Percentiles rank a stretch among this genome's conserved stretches.
phyloP scores from a whole-genome alignment of 2,888 invertebrate species.

The Lacanobia oleracea region DNA sequence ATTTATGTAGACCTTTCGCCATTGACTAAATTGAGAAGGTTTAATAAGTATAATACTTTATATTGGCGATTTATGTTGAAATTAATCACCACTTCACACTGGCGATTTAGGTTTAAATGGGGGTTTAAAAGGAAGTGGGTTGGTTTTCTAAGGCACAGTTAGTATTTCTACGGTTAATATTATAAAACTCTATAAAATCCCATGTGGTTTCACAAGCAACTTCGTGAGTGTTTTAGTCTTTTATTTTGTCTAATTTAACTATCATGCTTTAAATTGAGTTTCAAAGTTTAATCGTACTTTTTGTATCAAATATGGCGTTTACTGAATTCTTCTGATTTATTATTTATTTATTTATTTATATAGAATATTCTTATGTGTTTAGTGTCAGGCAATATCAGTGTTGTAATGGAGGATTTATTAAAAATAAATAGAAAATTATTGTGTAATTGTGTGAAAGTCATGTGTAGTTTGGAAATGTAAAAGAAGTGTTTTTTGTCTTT shows the following conservation, averaged over 20 bases:
- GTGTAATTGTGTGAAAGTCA: conserved; percentile 26
- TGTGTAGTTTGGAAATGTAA: conserved; percentile 12
- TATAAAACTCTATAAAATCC: conserved; percentile 63
- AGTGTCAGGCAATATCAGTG: conserved; percentile 41
- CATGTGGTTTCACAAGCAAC: conserved; percentile 82
- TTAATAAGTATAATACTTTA: conserved; percentile 4
- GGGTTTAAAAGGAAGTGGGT: conserved; percentile 4
- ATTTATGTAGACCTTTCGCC: background rate
- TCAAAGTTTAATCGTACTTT: background rate
- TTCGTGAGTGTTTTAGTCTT: conserved; percentile 84
- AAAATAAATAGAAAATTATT: conserved; percentile 28
- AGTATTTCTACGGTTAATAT: conserved; percentile 80
- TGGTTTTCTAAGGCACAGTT: conserved; percentile 61
- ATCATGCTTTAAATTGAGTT: conserved; percentile 70
- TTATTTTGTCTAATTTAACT: conserved; percentile 71
- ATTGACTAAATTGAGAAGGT: background rate
- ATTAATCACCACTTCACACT: conserved; percentile 27
- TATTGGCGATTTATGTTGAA: background rate
- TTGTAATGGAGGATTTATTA: background rate
- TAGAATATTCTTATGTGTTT: conserved; percentile 2
- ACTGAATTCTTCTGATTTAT: background rate
- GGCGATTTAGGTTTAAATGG: conserved; percentile 20
- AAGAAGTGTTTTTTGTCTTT: background rate
- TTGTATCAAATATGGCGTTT: background rate
- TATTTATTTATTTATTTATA: background rate